Base-by-base conservation (phyloP, 35 echinoderm and acorn worm species). In the Apostichopus japonicus region DNA sequence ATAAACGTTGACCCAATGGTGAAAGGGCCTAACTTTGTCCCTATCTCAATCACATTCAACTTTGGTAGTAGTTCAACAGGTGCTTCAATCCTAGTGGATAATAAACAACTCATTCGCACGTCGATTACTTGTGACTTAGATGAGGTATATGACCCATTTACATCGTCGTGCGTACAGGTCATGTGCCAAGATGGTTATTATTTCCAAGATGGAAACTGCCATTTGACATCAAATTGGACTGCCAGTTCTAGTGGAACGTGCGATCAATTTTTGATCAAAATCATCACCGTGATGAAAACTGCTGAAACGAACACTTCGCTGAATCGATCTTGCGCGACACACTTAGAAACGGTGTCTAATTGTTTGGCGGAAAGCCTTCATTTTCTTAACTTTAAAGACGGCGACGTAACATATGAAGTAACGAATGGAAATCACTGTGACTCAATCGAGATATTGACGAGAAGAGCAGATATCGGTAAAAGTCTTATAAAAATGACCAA, bases 131-230 rank as follows among this genome's bases (percentile, higher is more conserved):
- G 54, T 84, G 81, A 84, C 55, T 55, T 57, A 8, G 81, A 54
- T 1, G 81, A 89, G 27, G 86, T 89, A 7, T 89, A 72, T 72
- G 86, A 89, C 63, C 86, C 86, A 19, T 16, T 89, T 10, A 63
- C 6, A 8, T 72, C 21, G 16, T 24, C 59, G 5, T 89, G 86
- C 72, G 44, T 89, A 23, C 52, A 16, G n/a, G 53, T 89, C 25
- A 21, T 56, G 3, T 89, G 86, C 17, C 59, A 57, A 2, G 62
- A 27, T 5, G 86, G 27, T 33, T 89, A 72, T 21, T 17, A 65
- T 6, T 16, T 71, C 14, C 6, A 75, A 75, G 71, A n/a, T 21
- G 71, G 22, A 75, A 75, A 19, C 21, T 75, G 71, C 6, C 15
- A 75, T n/a, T 4, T 75, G 71, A 24, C n/a, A 8, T 23, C 71